Base-by-base conservation (phyloP, 2,888 invertebrate genomes). In the Aethes cnicana region DNA sequence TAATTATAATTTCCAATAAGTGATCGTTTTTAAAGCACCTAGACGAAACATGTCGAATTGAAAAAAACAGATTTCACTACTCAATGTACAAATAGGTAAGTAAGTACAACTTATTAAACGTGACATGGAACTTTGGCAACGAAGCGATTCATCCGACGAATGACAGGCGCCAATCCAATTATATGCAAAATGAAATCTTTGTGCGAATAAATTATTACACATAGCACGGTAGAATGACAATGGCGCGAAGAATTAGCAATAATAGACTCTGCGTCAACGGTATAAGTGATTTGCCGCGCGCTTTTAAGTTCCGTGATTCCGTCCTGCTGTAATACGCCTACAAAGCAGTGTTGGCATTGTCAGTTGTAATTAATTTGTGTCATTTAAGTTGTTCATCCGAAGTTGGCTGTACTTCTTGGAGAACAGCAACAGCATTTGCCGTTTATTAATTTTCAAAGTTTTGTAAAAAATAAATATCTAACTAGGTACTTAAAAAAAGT, bases 151-250 rank as follows among this genome's bases (percentile, higher is more conserved):
- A 35, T 14, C 41, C 25, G 25, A 48, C 48, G 25, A 30, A 14
- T 48, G 48, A 41, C 48, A 41, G 32, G 17, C n/a, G n/a, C 14
- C 21, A 41, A 41, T 41, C 32, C 48, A 47, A 47, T 47, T 39
- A 48, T 18, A 33, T 41, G 32, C 18, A 48, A 48, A 32, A 28
- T 41, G 23, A 33, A 48, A 17, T 41, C 14, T 41, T 32, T 48
- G 41, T 25, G 30, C 12, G 48, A 41, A 48, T 39, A 47, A 47
- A 39, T 47, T 39, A 32, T 23, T 32, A 25, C 12, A 25, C 32
- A 39, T 41, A 41, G 14, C 26, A 23, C 14, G 21, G 16, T 12
- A 9, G n/a, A 4, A 1, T 9, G 11, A 26, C n/a, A 26, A 26
- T 9, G 3, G 11, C 11, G 7, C 9, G n/a, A 2, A 9, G 11